Evolutionary conservation across 2,888 invertebrate genomes (phyloP).

Genomic region (Eilema griseolum): DNA sequence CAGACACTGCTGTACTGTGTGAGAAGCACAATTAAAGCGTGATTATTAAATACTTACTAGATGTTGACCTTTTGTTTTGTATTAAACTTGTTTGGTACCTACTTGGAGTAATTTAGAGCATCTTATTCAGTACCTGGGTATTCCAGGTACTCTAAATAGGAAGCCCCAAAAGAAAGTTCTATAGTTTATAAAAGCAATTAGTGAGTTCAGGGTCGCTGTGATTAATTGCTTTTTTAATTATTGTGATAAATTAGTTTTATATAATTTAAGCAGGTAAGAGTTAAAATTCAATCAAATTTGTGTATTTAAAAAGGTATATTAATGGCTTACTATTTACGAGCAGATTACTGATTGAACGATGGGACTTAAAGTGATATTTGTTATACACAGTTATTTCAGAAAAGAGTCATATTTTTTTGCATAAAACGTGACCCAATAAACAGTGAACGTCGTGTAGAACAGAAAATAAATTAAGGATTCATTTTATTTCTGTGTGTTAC

Average conservation of each 20-base stretch:
- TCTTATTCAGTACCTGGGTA: not conserved
- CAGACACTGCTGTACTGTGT: slow-evolving; percentile 43
- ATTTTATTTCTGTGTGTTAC: slow-evolving; percentile 46
- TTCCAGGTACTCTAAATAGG: not conserved
- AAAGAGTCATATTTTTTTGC: not conserved
- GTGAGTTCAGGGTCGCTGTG: not conserved
- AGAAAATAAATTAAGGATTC: slow-evolving; percentile 51
- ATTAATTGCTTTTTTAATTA: too few relatives aligned
- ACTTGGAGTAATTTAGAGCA: not conserved
- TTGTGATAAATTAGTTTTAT: too few relatives aligned
- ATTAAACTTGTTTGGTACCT: not conserved
- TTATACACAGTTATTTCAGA: not conserved
- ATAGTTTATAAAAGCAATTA: not conserved
- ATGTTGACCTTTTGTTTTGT: not conserved
- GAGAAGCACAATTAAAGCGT: slow-evolving; percentile 25
- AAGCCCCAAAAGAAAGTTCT: too few relatives aligned
- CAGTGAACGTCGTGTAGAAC: slow-evolving; percentile 14
- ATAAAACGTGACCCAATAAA: slow-evolving; percentile 44
- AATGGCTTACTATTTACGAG: not conserved
- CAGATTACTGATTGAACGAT: not conserved
- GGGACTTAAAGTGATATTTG: not conserved
- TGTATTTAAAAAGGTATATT: not conserved
- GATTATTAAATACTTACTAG: slow-evolving; percentile 1
- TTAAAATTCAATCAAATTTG: too few relatives aligned
- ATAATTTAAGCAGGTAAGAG: too few relatives aligned